Conservation (phyloP, 2,888 invertebrate genomes). For the Trachelus troglodyta region DNA sequence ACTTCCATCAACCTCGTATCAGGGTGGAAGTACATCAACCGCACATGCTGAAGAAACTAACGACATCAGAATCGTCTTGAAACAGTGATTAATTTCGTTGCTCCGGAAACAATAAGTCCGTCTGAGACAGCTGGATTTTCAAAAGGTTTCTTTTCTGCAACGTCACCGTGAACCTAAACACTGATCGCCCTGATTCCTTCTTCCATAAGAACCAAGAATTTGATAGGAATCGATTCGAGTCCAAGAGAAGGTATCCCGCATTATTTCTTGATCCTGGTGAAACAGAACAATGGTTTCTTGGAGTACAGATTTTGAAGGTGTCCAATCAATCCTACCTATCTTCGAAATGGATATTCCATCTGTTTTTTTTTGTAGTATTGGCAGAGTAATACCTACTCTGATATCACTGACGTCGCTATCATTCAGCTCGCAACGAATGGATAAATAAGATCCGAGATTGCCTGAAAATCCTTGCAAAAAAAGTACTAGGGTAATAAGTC, state of each 20-base stretch:
- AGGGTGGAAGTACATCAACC: background rate
- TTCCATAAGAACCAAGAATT: background rate
- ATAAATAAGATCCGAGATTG: constrained; percentile 8
- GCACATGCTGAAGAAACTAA: constrained; percentile 10
- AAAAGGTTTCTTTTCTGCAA: background rate
- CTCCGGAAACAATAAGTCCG: background rate
- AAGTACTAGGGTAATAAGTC: background rate
- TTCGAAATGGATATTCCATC: background rate
- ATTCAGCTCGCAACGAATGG: background rate
- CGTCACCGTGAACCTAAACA: background rate
- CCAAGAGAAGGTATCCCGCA: background rate
- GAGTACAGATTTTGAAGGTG: background rate
- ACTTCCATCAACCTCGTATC: background rate
- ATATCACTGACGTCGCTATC: background rate
- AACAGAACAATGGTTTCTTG: background rate
- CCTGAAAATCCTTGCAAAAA: constrained; percentile 9
- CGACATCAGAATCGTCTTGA: background rate
- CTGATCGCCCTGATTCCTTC: background rate
- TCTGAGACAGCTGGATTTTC: background rate
- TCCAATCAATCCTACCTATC: background rate
- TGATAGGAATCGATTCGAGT: background rate
- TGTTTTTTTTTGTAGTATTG: background rate
- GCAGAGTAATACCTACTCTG: background rate
- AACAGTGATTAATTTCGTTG: constrained; percentile 4
- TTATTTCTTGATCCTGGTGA: background rate